These are phyloP conservation scores for Thereuonema tuberculata DNA, from an alignment of 1,140 invertebrate species.

Conservation along the genomic window DNA sequence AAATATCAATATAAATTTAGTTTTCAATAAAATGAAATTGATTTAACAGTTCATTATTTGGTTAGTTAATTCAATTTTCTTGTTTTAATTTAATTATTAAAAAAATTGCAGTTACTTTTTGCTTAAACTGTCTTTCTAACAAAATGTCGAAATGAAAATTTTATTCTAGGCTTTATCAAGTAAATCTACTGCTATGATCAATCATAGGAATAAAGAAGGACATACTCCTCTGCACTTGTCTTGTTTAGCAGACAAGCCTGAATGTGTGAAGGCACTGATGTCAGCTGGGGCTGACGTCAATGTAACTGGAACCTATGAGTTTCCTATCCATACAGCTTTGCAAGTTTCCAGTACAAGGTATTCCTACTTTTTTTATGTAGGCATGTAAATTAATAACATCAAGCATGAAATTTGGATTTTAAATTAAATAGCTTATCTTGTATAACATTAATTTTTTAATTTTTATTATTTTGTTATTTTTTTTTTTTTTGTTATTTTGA, in stretches of 20 bases:
- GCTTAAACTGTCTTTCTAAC: too few species aligned
- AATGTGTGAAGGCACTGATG: conserved; percentile 70
- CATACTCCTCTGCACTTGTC: conserved; percentile 75
- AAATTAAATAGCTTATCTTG: too few species aligned
- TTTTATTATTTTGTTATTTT: too few species aligned
- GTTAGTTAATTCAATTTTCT: not conserved
- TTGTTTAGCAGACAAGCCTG: conserved; percentile 64
- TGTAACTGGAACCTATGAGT: conserved; percentile 42
- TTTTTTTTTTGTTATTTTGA: too few species aligned
- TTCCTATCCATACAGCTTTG: conserved; percentile 20
- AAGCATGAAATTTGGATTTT: too few species aligned
- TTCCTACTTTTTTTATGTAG: conserved; percentile 7
- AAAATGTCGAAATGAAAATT: not conserved
- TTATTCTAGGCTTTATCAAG: conserved; percentile 19
- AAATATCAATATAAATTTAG: too few species aligned
- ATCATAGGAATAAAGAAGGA: conserved; percentile 60
- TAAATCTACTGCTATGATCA: conserved; percentile 39
- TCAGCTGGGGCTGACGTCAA: conserved; percentile 73
- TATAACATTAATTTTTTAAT: too few species aligned
- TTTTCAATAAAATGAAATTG: too few species aligned
- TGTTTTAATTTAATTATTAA: conserved; percentile 1
- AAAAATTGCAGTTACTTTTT: conserved; percentile 12
- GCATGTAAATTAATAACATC: too few species aligned
- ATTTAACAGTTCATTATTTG: too few species aligned
- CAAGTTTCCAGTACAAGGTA: conserved; percentile 17